Base-by-base conservation (phyloP, 2,113 vertebrate genomes). In the Pangasianodon gigas region DNA sequence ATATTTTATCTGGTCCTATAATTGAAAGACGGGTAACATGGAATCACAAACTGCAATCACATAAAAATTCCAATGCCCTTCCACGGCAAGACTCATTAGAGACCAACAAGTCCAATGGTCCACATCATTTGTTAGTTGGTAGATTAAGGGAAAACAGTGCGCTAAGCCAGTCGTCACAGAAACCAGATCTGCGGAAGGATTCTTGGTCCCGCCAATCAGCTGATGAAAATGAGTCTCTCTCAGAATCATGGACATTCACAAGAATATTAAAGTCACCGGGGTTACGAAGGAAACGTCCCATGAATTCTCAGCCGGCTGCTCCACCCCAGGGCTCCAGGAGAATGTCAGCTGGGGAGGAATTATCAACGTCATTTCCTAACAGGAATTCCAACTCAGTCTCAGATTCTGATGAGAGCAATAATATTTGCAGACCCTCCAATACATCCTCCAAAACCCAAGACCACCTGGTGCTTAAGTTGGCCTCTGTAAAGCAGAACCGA, bases 61-160 rank as follows among this genome's bases (percentile, higher is more conserved):
- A 91, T 11, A 32, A 82, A 56, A 84, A 90, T 60, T 62, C 65
- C 2, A 71, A 46, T 7, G 44, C 89, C 52, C 1, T 65, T 69
- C 60, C 88, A 46, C 62, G 56, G 41, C 84, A 44, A 14, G n/a
- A 71, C 44, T 5, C 85, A 75, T 54, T n/a, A 37, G 44, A 86
- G n/a, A 89, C 74, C 89, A 26, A 32, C 52, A 92, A 92, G 65
- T 79, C 87, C 37, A 87, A 52, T 37, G 87, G 83, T 82, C 65
- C 79, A 54, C 84, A 91, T 21, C 6, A 5, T 37, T 37, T 91
- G 58, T 91, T 93, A 9, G 32, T 91, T 0, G 91, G 85, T 37
- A 92, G 62, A 80, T 91, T 94, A 75, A 92, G 93, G 81, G 94
- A 93, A 41, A 94, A 95, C 90, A 95, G 93, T 60, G 93, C 93